These are phyloP conservation scores for Eupithecia tripunctaria DNA, from an alignment of 2,888 invertebrate species.

Conservation along the genomic window DNA sequence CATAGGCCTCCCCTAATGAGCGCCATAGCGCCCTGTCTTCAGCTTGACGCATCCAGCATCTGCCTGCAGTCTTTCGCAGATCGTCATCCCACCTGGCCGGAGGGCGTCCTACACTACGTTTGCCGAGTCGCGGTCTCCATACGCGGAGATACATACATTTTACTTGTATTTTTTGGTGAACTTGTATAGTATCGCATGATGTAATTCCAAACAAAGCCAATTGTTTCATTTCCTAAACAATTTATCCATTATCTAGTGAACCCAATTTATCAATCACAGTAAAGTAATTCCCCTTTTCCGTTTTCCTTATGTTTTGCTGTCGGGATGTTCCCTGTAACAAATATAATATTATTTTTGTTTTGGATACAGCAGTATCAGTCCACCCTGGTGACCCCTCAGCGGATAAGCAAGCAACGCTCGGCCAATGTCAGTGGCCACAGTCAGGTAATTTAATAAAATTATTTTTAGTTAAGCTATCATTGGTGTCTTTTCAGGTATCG, in stretches of 20 bases:
- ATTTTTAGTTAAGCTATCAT: not conserved
- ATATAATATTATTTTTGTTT: conserved; percentile 27
- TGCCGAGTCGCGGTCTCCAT: no score
- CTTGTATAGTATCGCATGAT: not conserved
- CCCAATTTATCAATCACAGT: conserved; percentile 14
- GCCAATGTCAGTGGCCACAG: conserved; percentile 63
- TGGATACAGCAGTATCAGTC: conserved; percentile 73
- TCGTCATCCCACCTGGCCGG: no score
- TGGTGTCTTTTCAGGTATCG: no score
- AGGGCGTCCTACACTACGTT: no score
- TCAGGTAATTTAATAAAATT: conserved; percentile 68
- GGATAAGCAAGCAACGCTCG: conserved; percentile 74
- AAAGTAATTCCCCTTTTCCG: conserved; percentile 14
- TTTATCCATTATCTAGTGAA: conserved; percentile 1
- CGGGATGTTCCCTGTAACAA: conserved; percentile 25
- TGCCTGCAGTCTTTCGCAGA: no score
- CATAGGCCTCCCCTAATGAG: no score
- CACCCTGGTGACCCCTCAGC: conserved; percentile 73
- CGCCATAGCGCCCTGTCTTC: no score
- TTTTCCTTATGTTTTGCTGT: conserved; percentile 28
- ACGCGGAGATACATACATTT: no score
- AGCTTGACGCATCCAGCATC: no score
- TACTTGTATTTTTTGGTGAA: not conserved
- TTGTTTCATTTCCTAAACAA: not conserved
- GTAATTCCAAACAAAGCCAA: not conserved